These are phyloP conservation scores for Exocentrus adspersus DNA, from an alignment of 2,888 invertebrate species.

Conservation along the genomic window DNA sequence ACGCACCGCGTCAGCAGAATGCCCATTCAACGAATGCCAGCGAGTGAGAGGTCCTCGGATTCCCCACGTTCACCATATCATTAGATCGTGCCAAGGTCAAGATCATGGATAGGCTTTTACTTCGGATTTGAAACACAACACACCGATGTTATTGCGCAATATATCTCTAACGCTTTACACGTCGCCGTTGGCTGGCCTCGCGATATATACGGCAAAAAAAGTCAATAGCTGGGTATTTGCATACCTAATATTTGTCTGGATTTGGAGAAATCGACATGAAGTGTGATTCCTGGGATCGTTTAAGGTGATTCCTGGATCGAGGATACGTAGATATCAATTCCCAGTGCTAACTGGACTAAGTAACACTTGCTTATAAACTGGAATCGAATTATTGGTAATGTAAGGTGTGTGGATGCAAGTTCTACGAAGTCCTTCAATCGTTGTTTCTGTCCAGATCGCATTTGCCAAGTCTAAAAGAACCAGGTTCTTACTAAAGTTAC, in stretches of 20 bases:
- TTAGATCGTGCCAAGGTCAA: slow-evolving; percentile 32
- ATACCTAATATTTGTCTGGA: neutral
- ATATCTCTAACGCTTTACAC: slow-evolving; percentile 11
- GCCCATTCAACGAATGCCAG: slow-evolving; percentile 25
- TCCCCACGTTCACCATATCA: slow-evolving; percentile 30
- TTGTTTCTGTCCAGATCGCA: no score
- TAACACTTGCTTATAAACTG: no score
- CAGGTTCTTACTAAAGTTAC: no score
- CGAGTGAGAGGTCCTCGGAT: slow-evolving; percentile 27
- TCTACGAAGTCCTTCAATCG: no score
- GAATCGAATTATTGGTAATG: no score
- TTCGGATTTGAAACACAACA: slow-evolving; percentile 15
- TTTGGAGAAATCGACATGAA: neutral
- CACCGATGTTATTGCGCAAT: slow-evolving; percentile 18
- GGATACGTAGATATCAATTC: no score
- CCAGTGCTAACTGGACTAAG: no score
- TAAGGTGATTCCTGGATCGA: no score
- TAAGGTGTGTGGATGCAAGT: no score
- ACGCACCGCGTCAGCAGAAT: slow-evolving; percentile 13
- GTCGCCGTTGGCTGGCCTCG: no score
- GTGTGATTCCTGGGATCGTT: neutral
- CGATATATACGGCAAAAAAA: neutral
- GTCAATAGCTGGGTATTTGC: neutral
- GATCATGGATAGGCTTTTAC: slow-evolving; percentile 31
- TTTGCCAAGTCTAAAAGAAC: no score